A percentile compares a stretch with the other conserved stretches of the same genome.
phyloP scores from a whole-genome alignment of 2,113 vertebrate species.

The Hydrochoerus hydrochaeris region DNA sequence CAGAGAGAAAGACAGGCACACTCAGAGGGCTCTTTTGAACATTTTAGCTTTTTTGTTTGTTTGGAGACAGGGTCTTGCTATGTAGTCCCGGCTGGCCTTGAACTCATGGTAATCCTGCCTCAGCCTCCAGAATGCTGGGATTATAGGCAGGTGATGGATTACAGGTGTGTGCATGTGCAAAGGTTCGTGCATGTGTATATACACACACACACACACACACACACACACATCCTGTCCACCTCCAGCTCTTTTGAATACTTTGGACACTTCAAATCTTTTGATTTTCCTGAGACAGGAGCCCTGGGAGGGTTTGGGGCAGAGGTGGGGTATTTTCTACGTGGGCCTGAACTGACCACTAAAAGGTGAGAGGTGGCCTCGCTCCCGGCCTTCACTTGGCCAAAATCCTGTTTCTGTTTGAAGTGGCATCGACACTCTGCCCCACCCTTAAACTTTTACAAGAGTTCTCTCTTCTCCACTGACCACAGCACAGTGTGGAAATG shows the following conservation, averaged over 20 bases:
- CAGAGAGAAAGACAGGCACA: background rate
- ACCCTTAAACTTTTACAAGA: constrained; percentile 32
- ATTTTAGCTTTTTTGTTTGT: background rate
- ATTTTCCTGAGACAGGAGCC: background rate
- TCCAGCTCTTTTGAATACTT: background rate
- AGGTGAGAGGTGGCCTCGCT: background rate
- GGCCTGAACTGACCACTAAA: background rate
- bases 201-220: too few species aligned
- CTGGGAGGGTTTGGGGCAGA: background rate
- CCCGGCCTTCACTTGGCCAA: background rate
- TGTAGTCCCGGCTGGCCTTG: background rate
- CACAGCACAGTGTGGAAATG: background rate
- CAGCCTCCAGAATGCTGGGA: background rate
- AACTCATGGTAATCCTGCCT: background rate
- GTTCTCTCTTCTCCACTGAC: constrained; percentile 55
- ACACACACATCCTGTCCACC: too few species aligned
- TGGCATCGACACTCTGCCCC: constrained; percentile 16
- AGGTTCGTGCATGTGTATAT: too few species aligned
- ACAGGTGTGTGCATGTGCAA: background rate
- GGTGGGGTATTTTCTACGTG: background rate
- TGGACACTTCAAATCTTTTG: background rate
- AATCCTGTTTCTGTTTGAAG: background rate
- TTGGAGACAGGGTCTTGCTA: background rate
- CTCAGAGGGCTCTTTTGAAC: background rate
- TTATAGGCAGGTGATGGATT: background rate